A percentile compares a stretch with the other conserved stretches of the same genome.
These are phyloP conservation scores for Brachypterus glaber DNA, from an alignment of 2,888 invertebrate species.

Conservation along the genomic window DNA sequence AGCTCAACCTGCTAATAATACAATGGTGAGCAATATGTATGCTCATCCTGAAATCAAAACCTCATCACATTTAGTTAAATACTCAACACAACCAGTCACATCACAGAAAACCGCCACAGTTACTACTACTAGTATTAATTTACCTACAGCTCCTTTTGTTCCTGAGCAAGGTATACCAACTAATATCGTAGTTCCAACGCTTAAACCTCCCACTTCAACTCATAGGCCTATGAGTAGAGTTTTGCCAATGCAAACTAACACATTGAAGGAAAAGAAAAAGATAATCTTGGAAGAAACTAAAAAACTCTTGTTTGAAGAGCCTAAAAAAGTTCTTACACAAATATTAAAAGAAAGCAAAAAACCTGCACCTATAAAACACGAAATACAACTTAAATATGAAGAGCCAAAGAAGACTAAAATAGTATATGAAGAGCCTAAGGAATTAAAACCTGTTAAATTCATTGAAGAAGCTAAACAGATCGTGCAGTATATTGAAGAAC, in stretches of 20 bases:
- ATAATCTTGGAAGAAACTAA: constrained; percentile 40
- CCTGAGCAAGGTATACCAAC: constrained; percentile 58
- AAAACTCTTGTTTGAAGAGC: constrained; percentile 41
- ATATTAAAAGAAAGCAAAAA: constrained; percentile 3
- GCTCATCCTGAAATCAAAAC: constrained; percentile 10
- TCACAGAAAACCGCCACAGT: constrained; percentile 27
- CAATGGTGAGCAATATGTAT: constrained; percentile 17
- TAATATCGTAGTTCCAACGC: constrained; percentile 62
- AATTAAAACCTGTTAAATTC: constrained; percentile 4
- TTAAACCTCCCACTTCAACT: constrained; percentile 37
- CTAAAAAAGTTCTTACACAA: constrained; percentile 38
- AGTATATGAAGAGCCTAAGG: constrained; percentile 2
- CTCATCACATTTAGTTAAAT: constrained; percentile 23
- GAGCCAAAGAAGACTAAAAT: background rate
- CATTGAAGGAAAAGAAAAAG: constrained; percentile 45
- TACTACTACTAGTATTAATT: constrained; percentile 47
- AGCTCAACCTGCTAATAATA: constrained; percentile 16
- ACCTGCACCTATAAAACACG: background rate
- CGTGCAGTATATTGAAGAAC: too few relatives aligned
- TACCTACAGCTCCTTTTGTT: constrained; percentile 48
- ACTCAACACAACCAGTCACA: constrained; percentile 22
- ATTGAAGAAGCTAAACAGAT: too few relatives aligned
- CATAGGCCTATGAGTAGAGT: constrained; percentile 69
- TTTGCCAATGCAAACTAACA: constrained; percentile 64
- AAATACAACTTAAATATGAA: background rate